Evolutionary conservation across 2,888 invertebrate genomes (phyloP), one percentile per base, ranked within the genome.

Genomic region (Lottia scabra): DNA sequence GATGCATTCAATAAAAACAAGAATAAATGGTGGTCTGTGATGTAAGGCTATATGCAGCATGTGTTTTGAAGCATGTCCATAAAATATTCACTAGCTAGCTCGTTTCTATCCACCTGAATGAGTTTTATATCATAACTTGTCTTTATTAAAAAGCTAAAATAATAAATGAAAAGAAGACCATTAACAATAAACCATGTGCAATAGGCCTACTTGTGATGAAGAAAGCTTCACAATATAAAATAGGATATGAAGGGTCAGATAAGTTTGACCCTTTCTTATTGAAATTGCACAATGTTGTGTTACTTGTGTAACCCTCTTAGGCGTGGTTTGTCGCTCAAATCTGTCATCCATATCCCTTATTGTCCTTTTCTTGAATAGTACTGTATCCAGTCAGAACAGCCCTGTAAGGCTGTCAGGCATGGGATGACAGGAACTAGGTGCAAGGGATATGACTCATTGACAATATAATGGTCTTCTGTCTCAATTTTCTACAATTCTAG

Each of bases 251-350:
- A 23, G 56, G 56, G 56, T 56, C 56, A 56, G 56, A 19, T 19
- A 19, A 56, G 23, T 15, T 56, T 56, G 56, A 56, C 56, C 56
- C 56, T 56, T 10, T 23, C 56, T 56, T 56, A 56, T 56, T 23
- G 56, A 56, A 56, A 23, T 23, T 56, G 56, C 56, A 56, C 23
- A 56, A 56, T 56, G 56, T 56, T 13, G 56, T 56, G 23, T 56
- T 56, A 23, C 56, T 56, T 56, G 56, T 56, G 19, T 56, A 56
- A 56, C 56, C 56, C 23, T n/a, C n/a, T 56, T 23, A 56, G 56
- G 56, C 56, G 23, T 19, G 56, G 56, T 56, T 23, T 56, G 56
- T 8, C 56, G 19, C 2, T 56, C 56, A 56, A 56, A 56, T 56
- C 56, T 56, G 56, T 23, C 56, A 56, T 56, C 10, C 19, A 23